Evolutionary conservation across 2,888 invertebrate genomes (phyloP), one percentile per base, ranked within the genome.

Genomic region (Caenorhabditis afra): DNA sequence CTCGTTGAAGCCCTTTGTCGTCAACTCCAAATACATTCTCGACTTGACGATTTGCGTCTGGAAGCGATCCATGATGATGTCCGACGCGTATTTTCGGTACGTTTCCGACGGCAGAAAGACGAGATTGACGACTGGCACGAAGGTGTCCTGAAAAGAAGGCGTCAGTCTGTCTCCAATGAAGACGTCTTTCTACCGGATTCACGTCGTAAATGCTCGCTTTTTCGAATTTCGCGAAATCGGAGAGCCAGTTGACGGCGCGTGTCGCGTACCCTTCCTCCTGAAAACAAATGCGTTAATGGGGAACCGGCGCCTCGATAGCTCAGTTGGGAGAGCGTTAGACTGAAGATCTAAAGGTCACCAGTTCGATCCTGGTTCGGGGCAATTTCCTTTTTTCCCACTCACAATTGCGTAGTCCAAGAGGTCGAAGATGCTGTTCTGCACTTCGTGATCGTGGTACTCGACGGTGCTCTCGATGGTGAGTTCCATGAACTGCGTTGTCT

Each of bases 251-350:
- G 55, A 88, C 84, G 3, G 86, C 82, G 41, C 87, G 77, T 7
- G 81, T 80, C 7, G 89, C 90, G 62, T 85, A 87, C 12, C 87
- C 85, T 20, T 88, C 79, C 10, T 84, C 82, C 88, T 88, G 53
- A 52, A 86, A 66, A 20, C 44, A 7, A 35, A 14, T 16, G 18
- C 20, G 3, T 10, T 29, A 4, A 16, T 29, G 12, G 3, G 49
- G 22, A 20, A 11, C 22, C 49, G 7, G 57, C 39, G 70, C 66
- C 76, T 80, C 64, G 75, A 80, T 70, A 75, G 66, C 67, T 88
- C 89, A 88, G 89, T 88, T 86, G 88, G 88, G 88, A 88, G 88
- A 89, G 88, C 88, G 88, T 89, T 88, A 88, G 88, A 88, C 88
- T 88, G 88, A 88, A 88, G 88, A 88, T 88, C 88, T 89, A 89